phyloP scores from a whole-genome alignment of 2,888 invertebrate species.

The Temnothorax unifasciatus region DNA sequence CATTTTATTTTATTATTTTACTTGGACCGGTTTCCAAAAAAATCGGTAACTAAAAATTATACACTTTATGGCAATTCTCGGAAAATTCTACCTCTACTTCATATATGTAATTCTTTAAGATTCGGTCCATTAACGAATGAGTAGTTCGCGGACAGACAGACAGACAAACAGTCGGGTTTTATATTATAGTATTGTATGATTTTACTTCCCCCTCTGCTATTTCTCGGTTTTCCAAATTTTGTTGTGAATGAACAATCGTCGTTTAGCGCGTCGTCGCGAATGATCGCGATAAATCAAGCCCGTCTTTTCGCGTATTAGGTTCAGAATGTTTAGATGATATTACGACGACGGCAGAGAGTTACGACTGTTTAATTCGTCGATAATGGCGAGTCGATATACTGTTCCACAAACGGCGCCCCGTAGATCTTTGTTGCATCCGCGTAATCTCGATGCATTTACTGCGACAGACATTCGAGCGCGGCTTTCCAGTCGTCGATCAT shows the following conservation, averaged over 20 bases:
- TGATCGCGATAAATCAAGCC: not conserved
- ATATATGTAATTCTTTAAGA: no score
- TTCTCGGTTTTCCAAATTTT: not conserved
- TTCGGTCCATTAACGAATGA: no score
- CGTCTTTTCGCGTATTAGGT: not conserved
- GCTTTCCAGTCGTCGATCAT: slow-evolving; percentile 37
- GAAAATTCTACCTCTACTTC: no score
- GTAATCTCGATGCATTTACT: slow-evolving; percentile 42
- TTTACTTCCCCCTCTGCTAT: not conserved
- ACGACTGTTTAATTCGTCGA: slow-evolving; percentile 18
- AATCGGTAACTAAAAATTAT: no score
- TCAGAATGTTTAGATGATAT: not conserved
- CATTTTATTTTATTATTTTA: not conserved
- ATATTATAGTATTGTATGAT: not conserved
- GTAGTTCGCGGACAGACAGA: no score
- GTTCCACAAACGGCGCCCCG: slow-evolving; percentile 10
- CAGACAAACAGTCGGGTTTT: no score
- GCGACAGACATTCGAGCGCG: slow-evolving; percentile 21
- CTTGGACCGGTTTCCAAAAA: no score
- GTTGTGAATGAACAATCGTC: not conserved
- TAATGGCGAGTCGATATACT: slow-evolving; percentile 2
- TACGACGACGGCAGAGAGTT: not conserved
- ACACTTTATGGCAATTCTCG: no score
- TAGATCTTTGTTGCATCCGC: slow-evolving; percentile 36
- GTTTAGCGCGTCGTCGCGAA: not conserved